Evolutionary conservation across 1,140 invertebrate species (phyloP), one percentile per base, ranked within the genome.

Genomic region (Chrysomallon squamiferum): DNA sequence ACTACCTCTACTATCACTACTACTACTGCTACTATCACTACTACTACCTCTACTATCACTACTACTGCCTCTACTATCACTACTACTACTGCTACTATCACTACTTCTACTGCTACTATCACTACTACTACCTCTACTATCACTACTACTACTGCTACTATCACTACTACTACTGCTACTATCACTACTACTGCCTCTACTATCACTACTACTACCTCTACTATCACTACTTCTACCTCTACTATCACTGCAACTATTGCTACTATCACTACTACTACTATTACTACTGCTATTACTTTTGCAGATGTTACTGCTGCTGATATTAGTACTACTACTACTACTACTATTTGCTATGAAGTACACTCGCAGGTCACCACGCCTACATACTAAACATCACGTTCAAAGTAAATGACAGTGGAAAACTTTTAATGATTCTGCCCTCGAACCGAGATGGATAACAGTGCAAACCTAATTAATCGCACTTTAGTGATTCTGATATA

Each of bases 71-170:
- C 41, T 29, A 49, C 60, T 62, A 49, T 43, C 29, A 49, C 60
- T 50, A 49, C 60, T 50, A 49, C 60, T 62, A 62, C 41, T 22
- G 45, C 60, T 52, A 62, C 45, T 20, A 62, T 43, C 27, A 62
- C 45, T 30, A 62, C 60, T 50, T 25, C 60, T 50, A 62, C 60
- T 52, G 50, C 60, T 50, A 62, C 45, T 29, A 52, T 43, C 50
- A 62, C 60, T 62, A 62, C 60, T 62, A 62, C 60, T 52, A 50
- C 41, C 27, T 56, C 45, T 15, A 62, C 60, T 52, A 62, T 43
- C 27, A 62, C 41, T 62, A 62, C 60, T 62, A 52, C 41, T 62
- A 62, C 45, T 15, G 50, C 41, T 52, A 62, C 60, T 52, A 62
- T n/a, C 7, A 62, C 45, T 62, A 62, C 43, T 62, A 50, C 45